These are phyloP conservation scores for Polyommatus iphigenia DNA, from an alignment of 2,888 invertebrate species.

Conservation along the genomic window DNA sequence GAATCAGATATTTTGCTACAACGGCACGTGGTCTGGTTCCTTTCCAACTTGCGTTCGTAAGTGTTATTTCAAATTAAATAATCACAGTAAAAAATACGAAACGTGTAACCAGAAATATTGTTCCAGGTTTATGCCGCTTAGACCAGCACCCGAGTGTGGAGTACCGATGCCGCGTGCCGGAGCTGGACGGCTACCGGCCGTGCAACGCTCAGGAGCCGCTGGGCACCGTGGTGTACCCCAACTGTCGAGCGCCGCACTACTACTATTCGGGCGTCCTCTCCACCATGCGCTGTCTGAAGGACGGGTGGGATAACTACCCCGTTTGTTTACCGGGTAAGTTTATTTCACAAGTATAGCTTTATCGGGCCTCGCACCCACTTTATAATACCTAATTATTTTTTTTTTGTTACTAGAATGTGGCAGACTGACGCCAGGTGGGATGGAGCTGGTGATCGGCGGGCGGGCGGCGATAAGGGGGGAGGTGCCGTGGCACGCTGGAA, in stretches of 20 bases:
- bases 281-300: constrained; percentile 15
- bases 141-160: constrained; percentile 20
- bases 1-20: constrained; percentile 20
- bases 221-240: constrained; percentile 24
- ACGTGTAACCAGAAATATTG: neutral
- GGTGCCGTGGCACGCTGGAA: constrained; percentile 74
- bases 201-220: constrained; percentile 14
- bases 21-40: constrained; percentile 20
- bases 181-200: constrained; percentile 17
- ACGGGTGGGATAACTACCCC: constrained; percentile 25
- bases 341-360: neutral
- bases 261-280: constrained; percentile 19
- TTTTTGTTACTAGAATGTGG: constrained; percentile 51
- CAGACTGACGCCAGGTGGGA: constrained; percentile 46
- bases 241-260: constrained; percentile 14
- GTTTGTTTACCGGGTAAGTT: constrained; percentile 17
- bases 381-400: neutral
- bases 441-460: constrained; percentile 62
- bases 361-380: neutral
- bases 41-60: constrained; percentile 24
- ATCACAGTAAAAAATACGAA: neutral
- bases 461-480: constrained; percentile 48
- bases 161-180: constrained; percentile 20
- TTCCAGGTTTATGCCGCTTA: constrained; percentile 23
- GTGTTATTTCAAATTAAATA: neutral